phyloP scores from a whole-genome alignment of 2,888 invertebrate species.

The Polydrusus tereticollis region DNA sequence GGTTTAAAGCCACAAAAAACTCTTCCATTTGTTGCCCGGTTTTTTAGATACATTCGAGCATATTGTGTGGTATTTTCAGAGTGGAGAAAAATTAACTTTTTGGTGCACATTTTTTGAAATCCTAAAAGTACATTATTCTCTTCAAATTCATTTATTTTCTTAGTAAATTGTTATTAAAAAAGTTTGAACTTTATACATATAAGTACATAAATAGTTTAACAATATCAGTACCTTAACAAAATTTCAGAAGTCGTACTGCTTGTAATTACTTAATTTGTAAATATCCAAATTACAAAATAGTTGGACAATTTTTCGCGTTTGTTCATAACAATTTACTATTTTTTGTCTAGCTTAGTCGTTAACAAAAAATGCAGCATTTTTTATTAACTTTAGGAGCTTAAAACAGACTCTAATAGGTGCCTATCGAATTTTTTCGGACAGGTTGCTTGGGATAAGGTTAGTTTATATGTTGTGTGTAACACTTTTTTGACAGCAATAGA shows the following conservation, averaged over 20 bases:
- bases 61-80: too few relatives aligned
- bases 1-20: too few relatives aligned
- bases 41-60: too few relatives aligned
- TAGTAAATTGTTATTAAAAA: constrained; percentile 9
- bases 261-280: too few relatives aligned
- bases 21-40: too few relatives aligned
- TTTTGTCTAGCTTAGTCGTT: constrained; percentile 11
- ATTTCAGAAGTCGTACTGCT: too few relatives aligned
- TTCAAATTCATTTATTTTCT: background rate
- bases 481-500: constrained; percentile 11
- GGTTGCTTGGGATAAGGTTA: constrained; percentile 78
- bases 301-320: background rate
- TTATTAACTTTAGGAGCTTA: constrained; percentile 41
- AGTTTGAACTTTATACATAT: background rate
- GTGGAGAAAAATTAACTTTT: background rate
- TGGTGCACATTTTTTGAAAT: background rate
- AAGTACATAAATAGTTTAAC: too few relatives aligned
- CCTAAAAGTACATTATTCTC: background rate
- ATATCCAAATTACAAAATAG: too few relatives aligned
- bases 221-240: too few relatives aligned
- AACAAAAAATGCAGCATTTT: constrained; percentile 31
- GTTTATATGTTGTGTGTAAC: constrained; percentile 62
- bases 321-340: constrained; percentile 1
- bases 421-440: constrained; percentile 60
- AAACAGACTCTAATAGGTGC: constrained; percentile 38